Evolutionary conservation across 2,113 vertebrate species (phyloP).

Genomic region (Neoarius graeffei): DNA sequence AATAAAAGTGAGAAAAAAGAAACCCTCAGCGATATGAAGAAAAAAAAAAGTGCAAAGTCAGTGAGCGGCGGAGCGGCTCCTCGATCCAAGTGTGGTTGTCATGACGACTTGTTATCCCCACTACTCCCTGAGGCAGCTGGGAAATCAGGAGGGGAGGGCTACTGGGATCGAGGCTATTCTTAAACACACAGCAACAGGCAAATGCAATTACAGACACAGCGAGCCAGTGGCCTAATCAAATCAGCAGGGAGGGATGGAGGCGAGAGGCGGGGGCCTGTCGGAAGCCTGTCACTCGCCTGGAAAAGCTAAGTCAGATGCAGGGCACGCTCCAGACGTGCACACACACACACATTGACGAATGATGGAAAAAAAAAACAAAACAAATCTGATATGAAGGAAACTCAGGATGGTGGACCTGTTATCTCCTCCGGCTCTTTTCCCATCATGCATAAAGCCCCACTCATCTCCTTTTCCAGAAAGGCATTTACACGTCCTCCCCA

Average conservation of each 20-base stretch:
- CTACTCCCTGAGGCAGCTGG: slow-evolving; percentile 53
- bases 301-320: slow-evolving; percentile 59
- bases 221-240: slow-evolving; percentile 72
- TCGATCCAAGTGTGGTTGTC: slow-evolving; percentile 52
- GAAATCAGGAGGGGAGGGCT: slow-evolving; percentile 58
- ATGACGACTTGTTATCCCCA: slow-evolving; percentile 56
- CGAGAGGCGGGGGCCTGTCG: slow-evolving; percentile 52
- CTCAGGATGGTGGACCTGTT: background rate
- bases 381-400: slow-evolving; percentile 22
- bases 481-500: background rate
- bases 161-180: slow-evolving; percentile 69
- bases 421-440: background rate
- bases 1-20: slow-evolving; percentile 12
- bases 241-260: slow-evolving; percentile 62
- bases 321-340: slow-evolving; percentile 18
- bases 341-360: slow-evolving; percentile 17
- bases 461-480: slow-evolving; percentile 6
- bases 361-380: background rate
- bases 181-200: slow-evolving; percentile 75
- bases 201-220: slow-evolving; percentile 72
- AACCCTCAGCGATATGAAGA: background rate
- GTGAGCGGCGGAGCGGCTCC: slow-evolving; percentile 39
- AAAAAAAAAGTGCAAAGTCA: slow-evolving; percentile 52
- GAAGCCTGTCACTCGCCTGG: slow-evolving; percentile 61
- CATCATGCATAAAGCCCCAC: background rate